Percentiles rank a stretch among this genome's conserved stretches.
phyloP scores from a whole-genome alignment of 2,113 vertebrate species.

The Caranx melampygus region DNA sequence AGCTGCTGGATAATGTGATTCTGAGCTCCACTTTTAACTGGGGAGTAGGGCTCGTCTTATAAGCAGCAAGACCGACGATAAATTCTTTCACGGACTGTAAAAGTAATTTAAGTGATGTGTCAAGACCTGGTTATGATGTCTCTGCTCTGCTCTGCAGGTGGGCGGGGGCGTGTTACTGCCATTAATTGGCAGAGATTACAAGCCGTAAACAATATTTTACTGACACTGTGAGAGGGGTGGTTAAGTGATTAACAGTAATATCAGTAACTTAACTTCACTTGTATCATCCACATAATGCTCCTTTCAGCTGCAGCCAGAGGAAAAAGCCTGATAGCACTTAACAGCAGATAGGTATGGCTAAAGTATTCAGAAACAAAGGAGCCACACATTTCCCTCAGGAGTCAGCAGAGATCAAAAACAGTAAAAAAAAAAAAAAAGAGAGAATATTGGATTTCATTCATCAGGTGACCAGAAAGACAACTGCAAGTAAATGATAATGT shows the following conservation, averaged over 20 bases:
- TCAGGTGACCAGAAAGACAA: not conserved
- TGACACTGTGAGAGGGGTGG: not conserved
- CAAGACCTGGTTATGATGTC: not conserved
- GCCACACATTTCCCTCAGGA: not conserved
- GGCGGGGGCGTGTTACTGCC: no score
- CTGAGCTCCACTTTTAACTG: not conserved
- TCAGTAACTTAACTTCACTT: not conserved
- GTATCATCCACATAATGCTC: no score
- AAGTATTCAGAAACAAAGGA: not conserved
- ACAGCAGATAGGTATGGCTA: not conserved
- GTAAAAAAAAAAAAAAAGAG: not conserved
- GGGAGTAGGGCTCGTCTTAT: not conserved
- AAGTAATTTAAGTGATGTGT: not conserved
- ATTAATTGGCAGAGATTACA: no score
- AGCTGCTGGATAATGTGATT: not conserved
- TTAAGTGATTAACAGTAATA: not conserved
- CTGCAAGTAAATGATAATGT: not conserved
- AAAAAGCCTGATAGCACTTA: not conserved
- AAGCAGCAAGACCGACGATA: not conserved
- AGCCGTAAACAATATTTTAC: no score
- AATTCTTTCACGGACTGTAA: not conserved
- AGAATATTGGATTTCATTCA: not conserved
- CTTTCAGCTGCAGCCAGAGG: not conserved
- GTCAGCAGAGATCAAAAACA: not conserved
- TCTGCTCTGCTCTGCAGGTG: not conserved